Base-by-base conservation (phyloP, 2,113 vertebrate genomes). In the Megaleporinus macrocephalus region DNA sequence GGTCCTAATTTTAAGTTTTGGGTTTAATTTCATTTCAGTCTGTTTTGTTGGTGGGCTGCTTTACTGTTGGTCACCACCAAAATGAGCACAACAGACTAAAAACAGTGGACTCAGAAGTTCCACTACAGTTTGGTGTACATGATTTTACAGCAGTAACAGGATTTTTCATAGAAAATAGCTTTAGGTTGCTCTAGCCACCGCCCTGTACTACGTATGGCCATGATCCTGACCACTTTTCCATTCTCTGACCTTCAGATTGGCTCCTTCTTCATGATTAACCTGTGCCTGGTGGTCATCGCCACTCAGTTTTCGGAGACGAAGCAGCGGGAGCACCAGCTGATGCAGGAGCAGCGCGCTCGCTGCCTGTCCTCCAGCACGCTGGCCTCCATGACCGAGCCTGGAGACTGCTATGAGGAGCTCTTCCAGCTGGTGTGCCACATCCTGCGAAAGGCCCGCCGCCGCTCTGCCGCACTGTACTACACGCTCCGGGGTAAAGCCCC, bases 231-330 rank as follows among this genome's bases (percentile, higher is more conserved):
- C 2, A 1, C 6, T 44, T 20, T 27, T 76, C 16, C 73, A 41
- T 53, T 49, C 36, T 55, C 7, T 55, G 53, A 14, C 26, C 53
- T 65, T 86, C 91, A 97, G 96, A 96, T 97, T 44, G 96, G 96
- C 85, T 96, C 95, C 3, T 96, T 96, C 91, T 96, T 96, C 94
- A 96, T 96, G 95, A 96, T 96, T 89, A 99, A 99, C 93, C 95
- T 99, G 90, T 99, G 98, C 95, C 95, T 99, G 86, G 98, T 99
- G 87, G 98, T 99, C 80, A 99, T 99, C 3, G 98, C 98, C 87
- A 99, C 98, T 0, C 98, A 99, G 92, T 99, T 99, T 93, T 99
- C 97, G 0, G 98, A 99, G 93, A 99, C 97, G 82, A 99, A 99
- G 92, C 98, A 99, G 92, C 94, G 97, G 62, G 98, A 99, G 81